Percentiles rank a stretch among this genome's conserved stretches.
phyloP scores from a whole-genome alignment of 2,888 invertebrate genomes.

The Incurvaria masculella region DNA sequence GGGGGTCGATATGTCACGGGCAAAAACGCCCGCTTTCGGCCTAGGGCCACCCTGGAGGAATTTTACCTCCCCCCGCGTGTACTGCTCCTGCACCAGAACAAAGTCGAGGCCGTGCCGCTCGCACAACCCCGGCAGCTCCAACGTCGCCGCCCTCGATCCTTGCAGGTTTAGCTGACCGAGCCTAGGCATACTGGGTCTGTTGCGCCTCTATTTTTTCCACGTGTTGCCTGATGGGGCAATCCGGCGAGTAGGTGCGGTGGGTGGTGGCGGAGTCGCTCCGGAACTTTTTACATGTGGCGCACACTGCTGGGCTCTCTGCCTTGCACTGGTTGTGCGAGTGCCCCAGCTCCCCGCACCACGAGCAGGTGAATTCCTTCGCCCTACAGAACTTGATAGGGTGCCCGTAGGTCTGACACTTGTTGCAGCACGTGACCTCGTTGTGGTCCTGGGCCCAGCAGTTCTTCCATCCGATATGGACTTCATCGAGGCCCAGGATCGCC shows the following conservation, averaged over 20 bases:
- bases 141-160: not conserved
- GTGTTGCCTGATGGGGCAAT: not conserved
- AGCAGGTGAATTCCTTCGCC: not conserved
- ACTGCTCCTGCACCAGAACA: not conserved
- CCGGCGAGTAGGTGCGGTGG: not conserved
- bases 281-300: not conserved
- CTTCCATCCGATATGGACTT: constrained; percentile 9
- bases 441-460: not conserved
- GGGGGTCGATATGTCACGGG: not conserved
- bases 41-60: not conserved
- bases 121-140: not conserved
- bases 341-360: not conserved
- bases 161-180: not conserved
- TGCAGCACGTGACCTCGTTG: not conserved
- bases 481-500: not conserved
- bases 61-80: not conserved
- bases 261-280: not conserved
- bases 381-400: not conserved
- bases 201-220: not conserved
- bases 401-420: not conserved
- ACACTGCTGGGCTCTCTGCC: not conserved
- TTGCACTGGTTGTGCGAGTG: not conserved
- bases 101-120: not conserved
- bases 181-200: not conserved
- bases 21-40: not conserved